These are phyloP conservation scores for Nephrotoma flavescens DNA, from an alignment of 2,888 invertebrate genomes.

Conservation along the genomic window DNA sequence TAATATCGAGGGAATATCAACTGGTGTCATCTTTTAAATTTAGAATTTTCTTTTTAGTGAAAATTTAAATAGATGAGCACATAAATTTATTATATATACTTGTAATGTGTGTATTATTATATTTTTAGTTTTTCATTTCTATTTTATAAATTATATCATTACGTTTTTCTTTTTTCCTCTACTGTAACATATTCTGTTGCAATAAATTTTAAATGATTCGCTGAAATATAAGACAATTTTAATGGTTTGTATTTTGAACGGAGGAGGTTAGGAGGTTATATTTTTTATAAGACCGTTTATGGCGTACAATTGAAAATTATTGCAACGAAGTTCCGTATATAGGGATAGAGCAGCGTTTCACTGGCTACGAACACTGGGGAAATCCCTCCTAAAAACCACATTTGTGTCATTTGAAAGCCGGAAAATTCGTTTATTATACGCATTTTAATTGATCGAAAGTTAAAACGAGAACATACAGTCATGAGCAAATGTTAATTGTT, in stretches of 20 bases:
- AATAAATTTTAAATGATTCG: neutral
- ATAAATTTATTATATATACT: neutral
- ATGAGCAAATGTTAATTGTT: too few relatives aligned
- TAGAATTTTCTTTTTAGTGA: neutral
- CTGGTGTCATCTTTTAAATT: constrained; percentile 5
- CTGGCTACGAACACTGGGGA: too few relatives aligned
- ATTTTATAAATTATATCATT: neutral
- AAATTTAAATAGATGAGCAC: neutral
- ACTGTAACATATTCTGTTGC: neutral
- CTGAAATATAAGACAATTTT: neutral
- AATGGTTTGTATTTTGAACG: neutral
- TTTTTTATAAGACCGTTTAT: neutral
- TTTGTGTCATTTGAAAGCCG: too few relatives aligned
- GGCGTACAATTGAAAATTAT: neutral
- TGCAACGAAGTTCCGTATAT: neutral
- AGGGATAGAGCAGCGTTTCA: too few relatives aligned
- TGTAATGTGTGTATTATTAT: neutral
- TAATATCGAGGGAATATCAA: neutral
- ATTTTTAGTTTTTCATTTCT: neutral
- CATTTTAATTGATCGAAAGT: too few relatives aligned
- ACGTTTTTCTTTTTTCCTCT: neutral
- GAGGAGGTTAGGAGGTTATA: neutral
- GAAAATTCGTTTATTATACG: too few relatives aligned
- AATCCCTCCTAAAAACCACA: too few relatives aligned
- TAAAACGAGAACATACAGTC: too few relatives aligned